A percentile compares a stretch with the other conserved stretches of the same genome.
phyloP scores from a whole-genome alignment of 35 echinoderm and acorn worm genomes.

The Lytechinus variegatus region DNA sequence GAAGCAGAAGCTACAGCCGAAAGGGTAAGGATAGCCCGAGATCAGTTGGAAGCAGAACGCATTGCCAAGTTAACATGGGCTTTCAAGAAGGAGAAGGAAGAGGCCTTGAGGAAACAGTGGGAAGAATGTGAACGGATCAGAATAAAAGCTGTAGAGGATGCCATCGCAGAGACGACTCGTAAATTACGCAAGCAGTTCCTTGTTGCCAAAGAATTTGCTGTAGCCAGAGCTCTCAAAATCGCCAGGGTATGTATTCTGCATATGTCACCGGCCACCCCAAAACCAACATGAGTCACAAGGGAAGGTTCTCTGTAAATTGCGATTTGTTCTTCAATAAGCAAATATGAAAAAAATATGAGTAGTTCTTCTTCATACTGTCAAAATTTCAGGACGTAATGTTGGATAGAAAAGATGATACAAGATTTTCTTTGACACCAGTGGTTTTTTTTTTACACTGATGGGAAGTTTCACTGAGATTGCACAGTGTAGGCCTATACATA shows the following conservation, averaged over 20 bases:
- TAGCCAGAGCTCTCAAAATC: constrained; percentile 79
- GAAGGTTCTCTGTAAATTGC: no score
- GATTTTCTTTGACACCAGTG: no score
- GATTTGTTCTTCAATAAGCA: no score
- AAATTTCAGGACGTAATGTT: no score
- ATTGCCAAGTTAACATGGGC: constrained; percentile 76
- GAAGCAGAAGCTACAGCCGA: constrained; percentile 72
- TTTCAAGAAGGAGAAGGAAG: constrained; percentile 83
- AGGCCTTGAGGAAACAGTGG: constrained; percentile 84
- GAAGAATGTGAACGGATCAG: constrained; percentile 92
- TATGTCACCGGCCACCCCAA: no score
- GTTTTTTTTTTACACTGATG: no score
- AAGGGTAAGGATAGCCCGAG: constrained; percentile 63
- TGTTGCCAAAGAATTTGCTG: constrained; percentile 79
- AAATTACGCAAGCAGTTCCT: constrained; percentile 83
- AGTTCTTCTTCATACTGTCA: no score
- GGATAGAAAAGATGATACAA: no score
- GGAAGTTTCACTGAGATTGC: no score
- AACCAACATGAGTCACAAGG: no score
- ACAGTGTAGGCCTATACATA: no score
- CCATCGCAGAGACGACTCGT: constrained; percentile 76
- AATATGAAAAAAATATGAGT: no score
- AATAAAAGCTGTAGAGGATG: constrained; percentile 82
- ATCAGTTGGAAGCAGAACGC: constrained; percentile 75
- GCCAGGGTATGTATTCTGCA: constrained; percentile 74